Base-by-base conservation (phyloP, 2,797 vertebrate species). In the Scolopax rusticola region DNA sequence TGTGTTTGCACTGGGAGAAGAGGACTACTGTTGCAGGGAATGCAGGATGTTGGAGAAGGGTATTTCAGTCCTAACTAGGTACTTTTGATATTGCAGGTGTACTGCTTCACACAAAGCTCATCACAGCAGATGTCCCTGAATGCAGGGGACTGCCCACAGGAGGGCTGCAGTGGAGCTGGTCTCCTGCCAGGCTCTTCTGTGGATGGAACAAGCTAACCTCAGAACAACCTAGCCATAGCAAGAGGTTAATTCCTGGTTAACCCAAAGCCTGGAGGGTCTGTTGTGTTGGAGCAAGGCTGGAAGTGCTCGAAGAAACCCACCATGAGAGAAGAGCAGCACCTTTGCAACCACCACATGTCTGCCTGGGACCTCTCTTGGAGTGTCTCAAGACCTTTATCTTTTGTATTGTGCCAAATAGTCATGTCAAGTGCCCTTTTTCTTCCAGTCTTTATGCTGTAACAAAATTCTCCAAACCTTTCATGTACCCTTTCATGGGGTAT, bases 251-350 rank as follows among this genome's bases (percentile, higher is more conserved):
- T 90, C 40, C 47, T 68, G 36, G 25, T 78, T 83, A 81, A 50
- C 36, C 19, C 67, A 78, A 36, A 91, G 60, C 19, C 73, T 84
- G 78, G 15, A 81, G 8, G 17, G 43, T 3, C 18, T 2, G 0
- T n/a, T 43, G 25, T 64, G n/a, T 63, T 59, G 59, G 4, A 63
- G 12, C 2, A 1, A 45, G 24, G 11, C 9, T 86, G 33, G 40
- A 71, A 84, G n/a, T 43, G 11, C 48, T 53, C 11, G 5, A 24
- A 65, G 47, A 67, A 64, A 70, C 14, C 25, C 25, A 24, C 2
- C 0, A 0, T 23, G 53, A 40, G 20, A 53, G 27, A 33, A 64
- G 20, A 59, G 28, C 3, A 0, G 15, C 60, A 74, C 11, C 12
- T 51, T 30, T 0, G 0, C 51, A 79, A 41, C 25, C 23, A 32